Conservation (phyloP, 2,113 vertebrate genomes). For the Vidua chalybeata region DNA sequence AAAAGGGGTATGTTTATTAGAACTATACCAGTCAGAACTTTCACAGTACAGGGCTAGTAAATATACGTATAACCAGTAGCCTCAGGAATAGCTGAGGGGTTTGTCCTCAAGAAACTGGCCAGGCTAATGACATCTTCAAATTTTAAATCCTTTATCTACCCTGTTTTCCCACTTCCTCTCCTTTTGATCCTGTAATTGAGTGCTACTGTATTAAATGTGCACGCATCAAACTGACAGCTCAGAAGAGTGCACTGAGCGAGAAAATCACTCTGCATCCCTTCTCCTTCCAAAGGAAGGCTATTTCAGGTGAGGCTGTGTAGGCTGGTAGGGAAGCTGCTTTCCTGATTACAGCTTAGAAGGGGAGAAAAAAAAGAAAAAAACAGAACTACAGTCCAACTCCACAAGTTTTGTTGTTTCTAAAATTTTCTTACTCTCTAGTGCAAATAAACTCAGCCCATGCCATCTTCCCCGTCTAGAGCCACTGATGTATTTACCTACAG, state of each 20-base stretch:
- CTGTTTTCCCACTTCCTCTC: not conserved
- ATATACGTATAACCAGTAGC: fast-evolving
- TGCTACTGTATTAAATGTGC: not conserved
- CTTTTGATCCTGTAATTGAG: not conserved
- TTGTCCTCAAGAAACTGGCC: not conserved
- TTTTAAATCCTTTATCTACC: not conserved
- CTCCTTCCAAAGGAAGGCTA: not conserved
- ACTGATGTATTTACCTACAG: not conserved
- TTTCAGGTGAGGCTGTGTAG: not conserved
- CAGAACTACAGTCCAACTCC: not conserved
- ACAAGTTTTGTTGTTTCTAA: not conserved
- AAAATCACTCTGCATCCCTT: not conserved
- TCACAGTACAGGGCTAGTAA: not conserved
- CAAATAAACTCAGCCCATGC: not conserved
- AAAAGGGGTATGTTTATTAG: not conserved
- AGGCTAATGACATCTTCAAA: not conserved
- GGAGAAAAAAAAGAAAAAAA: fast-evolving
- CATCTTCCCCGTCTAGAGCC: not conserved
- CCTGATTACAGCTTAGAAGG: not conserved
- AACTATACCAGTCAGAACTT: not conserved
- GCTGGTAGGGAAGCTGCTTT: not conserved
- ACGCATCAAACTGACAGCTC: not conserved
- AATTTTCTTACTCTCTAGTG: not conserved
- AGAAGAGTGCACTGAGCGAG: not conserved
- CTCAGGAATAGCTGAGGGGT: not conserved